Evolutionary conservation across 2,113 vertebrate species (phyloP), one percentile per base, ranked within the genome.

Genomic region (Bubo blakistoni): DNA sequence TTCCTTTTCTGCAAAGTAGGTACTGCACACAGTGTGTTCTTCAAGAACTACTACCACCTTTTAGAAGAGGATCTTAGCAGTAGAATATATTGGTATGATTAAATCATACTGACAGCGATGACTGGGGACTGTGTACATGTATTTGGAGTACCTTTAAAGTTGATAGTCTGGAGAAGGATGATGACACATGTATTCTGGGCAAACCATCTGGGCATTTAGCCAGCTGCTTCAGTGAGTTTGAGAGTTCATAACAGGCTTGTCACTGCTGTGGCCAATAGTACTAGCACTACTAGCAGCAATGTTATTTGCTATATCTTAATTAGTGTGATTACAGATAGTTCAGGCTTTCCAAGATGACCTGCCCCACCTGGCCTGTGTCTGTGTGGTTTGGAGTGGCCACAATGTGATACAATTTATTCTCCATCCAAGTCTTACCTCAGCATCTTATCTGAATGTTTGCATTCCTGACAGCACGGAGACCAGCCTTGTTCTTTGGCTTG

Each of bases 1-100:
- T 95, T 94, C 27, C 78, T 91, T 51, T 66, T 70, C 85, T 93
- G 90, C 82, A 44, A 90, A 97, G 55, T 17, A 78, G 58, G 72
- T 71, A 47, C 76, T 94, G 36, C 30, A 69, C 46, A 76, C n/a
- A 79, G 29, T 38, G 51, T 86, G 42, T 73, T 61, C 78, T 15
- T 79, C 38, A 95, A 55, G 87, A 94, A 92, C 78, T 90, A 47
- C 83, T 87, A 69, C 30, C 72, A 91, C 52, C 55, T 93, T 90
- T 89, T 89, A 73, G 67, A 74, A 91, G 55, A 88, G 36, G 24
- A 80, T 80, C 21, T 52, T 70, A 81, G 24, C 40, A 66, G 18
- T 51, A 38, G n/a, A 77, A 90, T 86, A 36, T 38, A 51, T 70
- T 36, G 51, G 26, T 66, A 21, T 84, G 57, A 61, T 87, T 81